phyloP scores from a whole-genome alignment of 1,140 invertebrate species.

The Palaemon carinicauda region DNA sequence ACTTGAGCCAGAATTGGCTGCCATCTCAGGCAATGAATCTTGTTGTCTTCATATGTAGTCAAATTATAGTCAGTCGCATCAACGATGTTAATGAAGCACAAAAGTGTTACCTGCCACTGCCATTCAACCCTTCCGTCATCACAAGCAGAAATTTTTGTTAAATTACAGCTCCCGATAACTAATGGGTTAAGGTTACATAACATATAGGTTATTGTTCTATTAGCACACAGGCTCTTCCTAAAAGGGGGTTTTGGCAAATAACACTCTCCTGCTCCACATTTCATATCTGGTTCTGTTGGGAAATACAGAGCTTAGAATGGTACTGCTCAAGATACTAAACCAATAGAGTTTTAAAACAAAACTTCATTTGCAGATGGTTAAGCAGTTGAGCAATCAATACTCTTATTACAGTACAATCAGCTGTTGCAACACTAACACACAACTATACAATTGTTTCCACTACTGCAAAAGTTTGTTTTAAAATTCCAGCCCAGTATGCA shows the following conservation, averaged over 20 bases:
- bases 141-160: constrained; percentile 29
- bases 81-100: constrained; percentile 55
- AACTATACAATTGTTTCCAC: constrained; percentile 5
- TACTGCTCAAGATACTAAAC: constrained; percentile 26
- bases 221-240: no score
- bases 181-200: neutral
- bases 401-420: constrained; percentile 3
- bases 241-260: constrained; percentile 28
- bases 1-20: constrained; percentile 47
- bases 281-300: constrained; percentile 48
- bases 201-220: constrained; percentile 11
- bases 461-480: constrained; percentile 36
- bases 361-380: constrained; percentile 10
- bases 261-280: constrained; percentile 44
- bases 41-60: constrained; percentile 63
- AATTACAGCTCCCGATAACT: constrained; percentile 29
- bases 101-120: constrained; percentile 35
- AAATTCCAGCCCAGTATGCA: constrained; percentile 34
- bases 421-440: constrained; percentile 10
- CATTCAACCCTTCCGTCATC: constrained; percentile 20
- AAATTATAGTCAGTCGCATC: constrained; percentile 55
- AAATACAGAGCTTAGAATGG: constrained; percentile 41
- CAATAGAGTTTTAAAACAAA: constrained; percentile 32
- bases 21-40: constrained; percentile 49
- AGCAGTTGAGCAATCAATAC: constrained; percentile 20